phyloP scores from a whole-genome alignment of 2,888 invertebrate genomes.

The Pomacea canaliculata region DNA sequence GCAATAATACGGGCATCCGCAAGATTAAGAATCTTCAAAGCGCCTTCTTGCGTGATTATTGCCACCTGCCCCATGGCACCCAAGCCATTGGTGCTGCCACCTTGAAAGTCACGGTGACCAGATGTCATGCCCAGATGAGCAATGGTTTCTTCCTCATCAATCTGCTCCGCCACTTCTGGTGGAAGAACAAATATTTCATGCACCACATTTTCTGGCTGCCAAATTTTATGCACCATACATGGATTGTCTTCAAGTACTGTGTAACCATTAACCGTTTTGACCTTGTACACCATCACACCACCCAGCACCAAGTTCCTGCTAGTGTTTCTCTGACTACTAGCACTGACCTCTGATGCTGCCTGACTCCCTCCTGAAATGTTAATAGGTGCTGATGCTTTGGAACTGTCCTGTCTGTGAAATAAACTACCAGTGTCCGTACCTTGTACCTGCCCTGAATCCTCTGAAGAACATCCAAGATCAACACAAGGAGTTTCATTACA shows the following conservation, averaged over 20 bases:
- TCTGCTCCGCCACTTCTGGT: slow-evolving; percentile 50
- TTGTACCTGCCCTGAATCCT: too few relatives aligned
- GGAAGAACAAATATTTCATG: slow-evolving; percentile 57
- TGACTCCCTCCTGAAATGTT: not conserved
- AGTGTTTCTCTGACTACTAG: not conserved
- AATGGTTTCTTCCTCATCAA: slow-evolving; percentile 53
- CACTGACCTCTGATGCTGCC: slow-evolving; percentile 1
- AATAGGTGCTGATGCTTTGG: not conserved
- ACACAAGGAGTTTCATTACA: not conserved
- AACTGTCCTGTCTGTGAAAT: too few relatives aligned
- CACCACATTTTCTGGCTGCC: slow-evolving; percentile 45
- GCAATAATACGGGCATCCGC: slow-evolving; percentile 80
- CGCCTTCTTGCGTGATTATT: slow-evolving; percentile 8
- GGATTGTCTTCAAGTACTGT: slow-evolving; percentile 76
- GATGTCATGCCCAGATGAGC: slow-evolving; percentile 2
- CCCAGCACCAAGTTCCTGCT: slow-evolving; percentile 50
- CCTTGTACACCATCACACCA: slow-evolving; percentile 74
- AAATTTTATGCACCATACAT: slow-evolving; percentile 67
- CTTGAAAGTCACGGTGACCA: slow-evolving; percentile 26
- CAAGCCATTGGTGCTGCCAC: slow-evolving; percentile 31
- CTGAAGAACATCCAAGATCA: too few relatives aligned
- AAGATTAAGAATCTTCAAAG: slow-evolving; percentile 77
- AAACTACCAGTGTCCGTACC: too few relatives aligned
- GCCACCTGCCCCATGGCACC: slow-evolving; percentile 20
- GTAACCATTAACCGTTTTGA: slow-evolving; percentile 73